phyloP scores from a whole-genome alignment of 1,140 invertebrate species.

The Camponotus vicinus region DNA sequence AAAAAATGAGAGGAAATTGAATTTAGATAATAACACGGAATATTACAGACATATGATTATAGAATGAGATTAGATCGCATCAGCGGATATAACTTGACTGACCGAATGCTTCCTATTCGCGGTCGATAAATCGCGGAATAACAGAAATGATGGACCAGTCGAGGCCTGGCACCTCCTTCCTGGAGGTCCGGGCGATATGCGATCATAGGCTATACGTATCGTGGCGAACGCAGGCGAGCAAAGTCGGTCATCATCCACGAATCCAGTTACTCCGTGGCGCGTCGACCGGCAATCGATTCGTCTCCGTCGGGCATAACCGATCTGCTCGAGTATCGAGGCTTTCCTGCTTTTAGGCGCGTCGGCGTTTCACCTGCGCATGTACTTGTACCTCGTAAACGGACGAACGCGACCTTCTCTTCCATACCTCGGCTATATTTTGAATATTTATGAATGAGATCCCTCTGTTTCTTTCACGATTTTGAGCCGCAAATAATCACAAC shows the following conservation, averaged over 20 bases:
- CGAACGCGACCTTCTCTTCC: background rate
- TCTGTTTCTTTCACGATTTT: conserved; percentile 50
- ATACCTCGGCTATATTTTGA: too few relatives aligned
- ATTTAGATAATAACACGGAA: background rate
- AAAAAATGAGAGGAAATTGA: background rate
- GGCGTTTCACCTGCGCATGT: conserved; percentile 65
- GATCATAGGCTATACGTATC: conserved; percentile 61
- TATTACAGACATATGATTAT: background rate
- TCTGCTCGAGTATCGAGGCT: conserved; percentile 75
- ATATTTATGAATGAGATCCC: conserved; percentile 76
- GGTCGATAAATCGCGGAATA: conserved; percentile 64
- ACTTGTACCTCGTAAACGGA: conserved; percentile 20
- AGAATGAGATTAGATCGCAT: conserved; percentile 5
- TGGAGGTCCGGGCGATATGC: conserved; percentile 67
- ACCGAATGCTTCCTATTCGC: conserved; percentile 1
- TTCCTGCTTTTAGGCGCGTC: conserved; percentile 71
- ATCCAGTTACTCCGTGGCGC: conserved; percentile 78
- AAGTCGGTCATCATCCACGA: conserved; percentile 80
- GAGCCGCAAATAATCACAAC: background rate
- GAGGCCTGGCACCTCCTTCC: conserved; percentile 64
- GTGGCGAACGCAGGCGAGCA: conserved; percentile 60
- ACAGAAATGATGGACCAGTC: conserved; percentile 64
- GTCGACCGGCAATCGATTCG: conserved; percentile 80
- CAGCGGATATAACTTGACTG: conserved; percentile 17
- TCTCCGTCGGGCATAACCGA: conserved; percentile 81